phyloP scores from a whole-genome alignment of 2,113 vertebrate genomes.

The Vulpes lagopus region DNA sequence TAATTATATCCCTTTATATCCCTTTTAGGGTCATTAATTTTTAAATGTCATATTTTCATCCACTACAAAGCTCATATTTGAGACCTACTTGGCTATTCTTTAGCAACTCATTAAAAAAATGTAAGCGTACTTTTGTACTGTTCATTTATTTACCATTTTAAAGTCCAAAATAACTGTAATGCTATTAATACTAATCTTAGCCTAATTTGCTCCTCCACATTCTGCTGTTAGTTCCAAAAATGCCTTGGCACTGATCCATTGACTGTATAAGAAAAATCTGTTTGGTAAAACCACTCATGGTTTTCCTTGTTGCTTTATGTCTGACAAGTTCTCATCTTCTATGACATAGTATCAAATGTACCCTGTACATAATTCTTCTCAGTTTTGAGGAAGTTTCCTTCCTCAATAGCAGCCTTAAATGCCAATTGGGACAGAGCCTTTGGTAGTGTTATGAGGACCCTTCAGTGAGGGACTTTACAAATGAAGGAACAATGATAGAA shows the following conservation, averaged over 20 bases:
- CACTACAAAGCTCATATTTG: constrained; percentile 19
- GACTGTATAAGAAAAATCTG: constrained; percentile 3
- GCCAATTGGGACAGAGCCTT: background rate
- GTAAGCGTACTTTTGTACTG: background rate
- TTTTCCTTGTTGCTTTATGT: constrained; percentile 31
- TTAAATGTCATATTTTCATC: constrained; percentile 41
- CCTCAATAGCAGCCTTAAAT: background rate
- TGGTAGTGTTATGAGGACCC: background rate
- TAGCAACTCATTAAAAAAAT: constrained; percentile 31
- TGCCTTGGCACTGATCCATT: constrained; percentile 1
- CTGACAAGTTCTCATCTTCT: background rate
- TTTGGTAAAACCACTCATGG: background rate
- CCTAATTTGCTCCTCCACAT: background rate
- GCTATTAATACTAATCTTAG: constrained; percentile 41
- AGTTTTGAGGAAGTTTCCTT: background rate
- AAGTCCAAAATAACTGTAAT: constrained; percentile 25
- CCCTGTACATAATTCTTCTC: background rate
- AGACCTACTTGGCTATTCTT: background rate
- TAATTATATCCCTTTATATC: constrained; percentile 32
- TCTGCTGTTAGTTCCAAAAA: constrained; percentile 35
- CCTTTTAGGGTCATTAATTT: constrained; percentile 17
- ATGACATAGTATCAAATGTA: background rate
- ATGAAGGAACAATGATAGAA: background rate
- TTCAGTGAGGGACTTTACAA: background rate
- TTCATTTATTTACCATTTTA: constrained; percentile 43